Evolutionary conservation across 2,888 invertebrate species (phyloP).

Genomic region (Apoderus coryli): DNA sequence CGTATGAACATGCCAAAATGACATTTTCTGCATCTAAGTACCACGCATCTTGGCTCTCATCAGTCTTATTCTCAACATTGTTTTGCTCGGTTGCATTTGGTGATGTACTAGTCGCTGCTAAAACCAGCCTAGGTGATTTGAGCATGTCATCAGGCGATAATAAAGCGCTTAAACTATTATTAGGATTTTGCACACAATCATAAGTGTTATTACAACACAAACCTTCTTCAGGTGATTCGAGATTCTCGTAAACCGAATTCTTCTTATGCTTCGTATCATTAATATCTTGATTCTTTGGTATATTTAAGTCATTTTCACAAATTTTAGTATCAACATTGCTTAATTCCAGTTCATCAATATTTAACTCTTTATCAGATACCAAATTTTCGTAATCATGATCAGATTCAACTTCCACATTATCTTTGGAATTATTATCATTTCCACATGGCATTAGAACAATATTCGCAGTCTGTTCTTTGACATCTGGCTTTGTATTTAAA

Average conservation of each 20-base stretch:
- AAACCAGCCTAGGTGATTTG: slow-evolving; percentile 29
- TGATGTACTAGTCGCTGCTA: slow-evolving; percentile 21
- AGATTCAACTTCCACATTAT: slow-evolving; percentile 15
- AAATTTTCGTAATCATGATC: slow-evolving; percentile 31
- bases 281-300: slow-evolving; percentile 26
- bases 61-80: neutral
- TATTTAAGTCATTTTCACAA: slow-evolving; percentile 24
- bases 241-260: slow-evolving; percentile 17
- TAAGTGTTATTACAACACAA: slow-evolving; percentile 22
- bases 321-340: slow-evolving; percentile 15
- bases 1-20: slow-evolving; percentile 64
- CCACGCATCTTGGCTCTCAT: slow-evolving; percentile 31
- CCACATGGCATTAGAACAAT: slow-evolving; percentile 20
- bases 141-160: slow-evolving; percentile 23
- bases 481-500: slow-evolving; percentile 18
- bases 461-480: slow-evolving; percentile 28
- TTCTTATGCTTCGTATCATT: slow-evolving; percentile 29
- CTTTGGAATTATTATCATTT: slow-evolving; percentile 14
- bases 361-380: slow-evolving; percentile 23
- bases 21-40: slow-evolving; percentile 47
- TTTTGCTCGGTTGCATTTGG: slow-evolving; percentile 7
- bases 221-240: slow-evolving; percentile 27
- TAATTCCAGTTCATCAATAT: slow-evolving; percentile 16
- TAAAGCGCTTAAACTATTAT: slow-evolving; percentile 8
- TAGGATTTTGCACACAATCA: slow-evolving; percentile 11